A percentile compares a stretch with the other conserved stretches of the same genome.
phyloP scores from a whole-genome alignment of 1,140 invertebrate genomes.

The Drosophila nigrodunni region DNA sequence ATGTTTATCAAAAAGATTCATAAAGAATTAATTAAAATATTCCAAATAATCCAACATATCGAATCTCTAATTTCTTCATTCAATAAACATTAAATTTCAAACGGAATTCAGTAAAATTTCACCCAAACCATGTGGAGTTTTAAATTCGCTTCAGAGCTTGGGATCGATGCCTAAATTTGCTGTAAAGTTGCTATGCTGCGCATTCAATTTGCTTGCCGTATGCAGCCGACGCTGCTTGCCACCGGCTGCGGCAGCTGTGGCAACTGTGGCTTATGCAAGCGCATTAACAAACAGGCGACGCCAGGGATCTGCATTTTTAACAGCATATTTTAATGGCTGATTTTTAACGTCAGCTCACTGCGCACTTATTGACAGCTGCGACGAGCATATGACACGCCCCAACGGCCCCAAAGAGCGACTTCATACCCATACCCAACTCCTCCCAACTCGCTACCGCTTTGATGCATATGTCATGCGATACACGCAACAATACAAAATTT shows the following conservation, averaged over 20 bases:
- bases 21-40: constrained; percentile 10
- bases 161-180: constrained; percentile 47
- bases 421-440: neutral
- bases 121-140: neutral
- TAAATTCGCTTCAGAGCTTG: constrained; percentile 25
- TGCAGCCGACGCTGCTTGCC: constrained; percentile 43
- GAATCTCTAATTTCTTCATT: neutral
- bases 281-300: constrained; percentile 69
- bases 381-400: constrained; percentile 56
- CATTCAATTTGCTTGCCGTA: constrained; percentile 66
- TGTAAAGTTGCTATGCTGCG: constrained; percentile 59
- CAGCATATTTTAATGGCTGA: constrained; percentile 82
- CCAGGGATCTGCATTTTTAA: constrained; percentile 74
- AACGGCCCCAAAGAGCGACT: neutral
- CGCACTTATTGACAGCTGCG: constrained; percentile 81
- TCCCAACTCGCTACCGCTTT: constrained; percentile 40
- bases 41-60: neutral
- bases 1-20: neutral
- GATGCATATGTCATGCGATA: constrained; percentile 82
- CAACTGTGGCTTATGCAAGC: constrained; percentile 71
- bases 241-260: constrained; percentile 28
- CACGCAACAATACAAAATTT: constrained; percentile 72
- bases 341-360: constrained; percentile 76
- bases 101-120: neutral
- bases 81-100: neutral